These are phyloP conservation scores for Drosophila bocqueti DNA, from an alignment of 1,140 invertebrate species.

Conservation along the genomic window DNA sequence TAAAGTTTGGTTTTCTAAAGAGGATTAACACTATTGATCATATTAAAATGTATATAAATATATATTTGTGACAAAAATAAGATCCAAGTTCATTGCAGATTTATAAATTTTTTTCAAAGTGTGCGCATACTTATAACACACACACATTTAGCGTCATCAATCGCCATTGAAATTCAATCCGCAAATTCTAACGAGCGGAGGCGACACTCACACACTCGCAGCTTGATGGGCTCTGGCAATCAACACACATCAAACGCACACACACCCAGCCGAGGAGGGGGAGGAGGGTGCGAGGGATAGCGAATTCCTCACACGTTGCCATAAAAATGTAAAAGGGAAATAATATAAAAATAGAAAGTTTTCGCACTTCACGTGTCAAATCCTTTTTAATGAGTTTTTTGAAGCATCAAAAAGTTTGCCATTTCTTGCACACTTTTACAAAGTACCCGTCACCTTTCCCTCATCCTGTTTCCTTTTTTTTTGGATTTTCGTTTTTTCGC, in stretches of 20 bases:
- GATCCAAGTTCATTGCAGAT: too few species aligned
- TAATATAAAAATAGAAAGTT: conserved; percentile 84
- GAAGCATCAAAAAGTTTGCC: conserved; percentile 83
- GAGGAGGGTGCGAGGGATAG: neutral
- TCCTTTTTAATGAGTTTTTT: conserved; percentile 85
- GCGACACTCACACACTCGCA: conserved; percentile 59
- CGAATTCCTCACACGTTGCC: conserved; percentile 72
- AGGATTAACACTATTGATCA: neutral
- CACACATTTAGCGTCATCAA: conserved; percentile 62
- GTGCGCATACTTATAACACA: conserved; percentile 13
- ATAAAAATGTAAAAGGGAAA: conserved; percentile 84
- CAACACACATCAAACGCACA: conserved; percentile 74
- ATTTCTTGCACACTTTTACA: conserved; percentile 75
- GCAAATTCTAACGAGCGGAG: conserved; percentile 68
- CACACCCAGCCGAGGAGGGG: conserved; percentile 15
- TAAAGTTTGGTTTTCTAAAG: neutral
- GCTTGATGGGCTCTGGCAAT: conserved; percentile 75
- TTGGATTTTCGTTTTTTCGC: neutral
- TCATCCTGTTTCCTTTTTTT: neutral
- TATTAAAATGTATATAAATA: neutral
- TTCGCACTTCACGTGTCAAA: conserved; percentile 84
- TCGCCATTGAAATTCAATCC: conserved; percentile 84
- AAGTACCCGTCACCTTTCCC: conserved; percentile 30
- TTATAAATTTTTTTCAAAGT: neutral
- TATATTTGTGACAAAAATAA: too few species aligned